Percentiles rank a stretch among this genome's conserved stretches.
Conservation (phyloP, 2,113 vertebrate species). For the Lepidothrix coronata region DNA sequence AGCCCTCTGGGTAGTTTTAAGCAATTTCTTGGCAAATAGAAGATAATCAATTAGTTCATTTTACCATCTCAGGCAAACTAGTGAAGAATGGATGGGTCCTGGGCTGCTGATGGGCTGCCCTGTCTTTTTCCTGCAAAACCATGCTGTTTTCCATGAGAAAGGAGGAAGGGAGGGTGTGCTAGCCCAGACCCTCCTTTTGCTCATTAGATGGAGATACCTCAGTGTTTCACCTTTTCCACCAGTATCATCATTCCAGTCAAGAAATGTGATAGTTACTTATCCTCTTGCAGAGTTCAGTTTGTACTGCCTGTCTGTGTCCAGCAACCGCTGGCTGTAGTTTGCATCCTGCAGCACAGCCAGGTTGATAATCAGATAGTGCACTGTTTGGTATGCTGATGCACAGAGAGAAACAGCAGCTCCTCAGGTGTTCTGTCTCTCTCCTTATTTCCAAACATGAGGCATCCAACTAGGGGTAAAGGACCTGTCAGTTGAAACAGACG, state of each 20-base stretch:
- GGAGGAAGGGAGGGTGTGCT: accelerated
- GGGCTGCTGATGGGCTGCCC: background rate
- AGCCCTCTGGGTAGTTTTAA: background rate
- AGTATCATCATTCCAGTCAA: background rate
- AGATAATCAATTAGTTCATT: background rate
- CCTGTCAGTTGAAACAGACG: background rate
- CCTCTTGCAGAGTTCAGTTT: background rate
- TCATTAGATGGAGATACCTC: background rate
- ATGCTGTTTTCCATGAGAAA: background rate
- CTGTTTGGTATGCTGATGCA: background rate
- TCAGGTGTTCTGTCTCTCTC: background rate
- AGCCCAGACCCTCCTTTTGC: background rate
- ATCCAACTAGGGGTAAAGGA: background rate
- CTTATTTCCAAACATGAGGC: conserved; percentile 12
- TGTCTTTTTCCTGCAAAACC: background rate
- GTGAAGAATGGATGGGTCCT: background rate
- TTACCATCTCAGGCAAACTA: background rate
- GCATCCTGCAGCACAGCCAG: background rate
- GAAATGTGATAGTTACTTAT: background rate
- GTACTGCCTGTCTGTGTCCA: background rate
- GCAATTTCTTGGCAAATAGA: background rate
- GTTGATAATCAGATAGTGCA: background rate
- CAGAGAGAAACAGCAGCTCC: background rate
- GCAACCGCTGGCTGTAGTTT: background rate
- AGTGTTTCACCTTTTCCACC: background rate